Evolutionary conservation across 2,113 vertebrate genomes (phyloP).

Genomic region (Xyliphius kryptos): DNA sequence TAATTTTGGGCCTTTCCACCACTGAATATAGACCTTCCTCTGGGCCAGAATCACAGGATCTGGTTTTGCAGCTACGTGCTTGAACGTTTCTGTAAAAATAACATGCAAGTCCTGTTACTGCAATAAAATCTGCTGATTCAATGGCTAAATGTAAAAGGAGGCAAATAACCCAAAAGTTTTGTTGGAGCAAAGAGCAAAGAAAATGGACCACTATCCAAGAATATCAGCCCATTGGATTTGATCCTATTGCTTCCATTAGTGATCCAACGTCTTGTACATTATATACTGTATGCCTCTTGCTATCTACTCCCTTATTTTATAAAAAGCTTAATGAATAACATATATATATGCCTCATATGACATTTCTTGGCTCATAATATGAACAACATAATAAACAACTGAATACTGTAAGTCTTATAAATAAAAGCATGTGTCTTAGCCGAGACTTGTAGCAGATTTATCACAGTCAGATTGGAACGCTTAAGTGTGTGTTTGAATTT

Average conservation of each 20-base stretch:
- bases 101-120: too few relatives aligned
- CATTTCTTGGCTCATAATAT: conserved; percentile 24
- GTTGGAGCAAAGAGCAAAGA: conserved; percentile 1
- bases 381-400: conserved; percentile 23
- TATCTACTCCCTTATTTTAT: conserved; percentile 14
- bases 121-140: conserved; percentile 17
- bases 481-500: conserved; percentile 13
- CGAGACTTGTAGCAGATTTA: conserved; percentile 5
- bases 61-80: conserved; percentile 62
- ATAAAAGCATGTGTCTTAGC: conserved; percentile 14
- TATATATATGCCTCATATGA: conserved; percentile 12
- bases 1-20: conserved; percentile 76
- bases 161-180: conserved; percentile 6
- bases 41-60: conserved; percentile 68
- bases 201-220: conserved; percentile 5
- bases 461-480: conserved; percentile 20
- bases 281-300: conserved; percentile 16
- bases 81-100: conserved; percentile 48
- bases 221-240: conserved; percentile 21
- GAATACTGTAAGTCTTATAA: too few relatives aligned
- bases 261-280: conserved; percentile 4
- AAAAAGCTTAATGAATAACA: conserved; percentile 35
- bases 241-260: conserved; percentile 19
- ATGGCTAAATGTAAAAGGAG: conserved; percentile 11
- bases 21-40: conserved; percentile 85